Conservation (phyloP, 35 echinoderm and acorn worm genomes). For the Acanthaster planci region DNA sequence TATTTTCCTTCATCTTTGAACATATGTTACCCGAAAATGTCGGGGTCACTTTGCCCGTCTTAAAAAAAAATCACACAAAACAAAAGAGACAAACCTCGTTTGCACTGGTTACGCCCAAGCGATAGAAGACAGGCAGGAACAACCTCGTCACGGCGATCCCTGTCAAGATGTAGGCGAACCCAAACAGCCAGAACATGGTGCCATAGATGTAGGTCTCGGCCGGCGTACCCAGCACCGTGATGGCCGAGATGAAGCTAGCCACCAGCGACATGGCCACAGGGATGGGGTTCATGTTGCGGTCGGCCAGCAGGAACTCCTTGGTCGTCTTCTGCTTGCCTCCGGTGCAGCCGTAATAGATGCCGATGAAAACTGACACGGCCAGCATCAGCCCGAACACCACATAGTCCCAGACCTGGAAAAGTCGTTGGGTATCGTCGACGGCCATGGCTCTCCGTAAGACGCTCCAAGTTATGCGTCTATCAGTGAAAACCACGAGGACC, state of each 20-base stretch:
- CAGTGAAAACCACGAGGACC: no score
- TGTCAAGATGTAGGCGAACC: not conserved
- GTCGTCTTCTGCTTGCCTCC: constrained; percentile 58
- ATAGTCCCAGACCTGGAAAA: constrained; percentile 55
- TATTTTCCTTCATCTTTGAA: no score
- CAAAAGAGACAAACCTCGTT: constrained; percentile 42
- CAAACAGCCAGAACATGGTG: constrained; percentile 60
- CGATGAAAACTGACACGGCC: constrained; percentile 43
- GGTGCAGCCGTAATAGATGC: constrained; percentile 56
- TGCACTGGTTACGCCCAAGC: constrained; percentile 41
- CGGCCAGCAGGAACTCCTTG: constrained; percentile 67
- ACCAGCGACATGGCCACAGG: constrained; percentile 66
- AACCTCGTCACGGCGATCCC: not conserved
- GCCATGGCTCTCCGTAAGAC: not conserved
- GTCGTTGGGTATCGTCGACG: not conserved
- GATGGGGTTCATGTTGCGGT: constrained; percentile 49
- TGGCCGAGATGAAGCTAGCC: constrained; percentile 87
- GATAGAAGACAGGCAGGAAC: constrained; percentile 54
- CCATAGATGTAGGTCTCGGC: constrained; percentile 65
- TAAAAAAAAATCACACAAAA: no score
- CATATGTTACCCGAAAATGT: no score
- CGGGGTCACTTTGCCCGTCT: no score
- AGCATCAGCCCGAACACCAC: constrained; percentile 55
- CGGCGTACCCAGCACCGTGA: constrained; percentile 54
- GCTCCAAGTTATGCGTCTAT: no score